phyloP scores from a whole-genome alignment of 2,888 invertebrate genomes.

The Apamea epomidion region DNA sequence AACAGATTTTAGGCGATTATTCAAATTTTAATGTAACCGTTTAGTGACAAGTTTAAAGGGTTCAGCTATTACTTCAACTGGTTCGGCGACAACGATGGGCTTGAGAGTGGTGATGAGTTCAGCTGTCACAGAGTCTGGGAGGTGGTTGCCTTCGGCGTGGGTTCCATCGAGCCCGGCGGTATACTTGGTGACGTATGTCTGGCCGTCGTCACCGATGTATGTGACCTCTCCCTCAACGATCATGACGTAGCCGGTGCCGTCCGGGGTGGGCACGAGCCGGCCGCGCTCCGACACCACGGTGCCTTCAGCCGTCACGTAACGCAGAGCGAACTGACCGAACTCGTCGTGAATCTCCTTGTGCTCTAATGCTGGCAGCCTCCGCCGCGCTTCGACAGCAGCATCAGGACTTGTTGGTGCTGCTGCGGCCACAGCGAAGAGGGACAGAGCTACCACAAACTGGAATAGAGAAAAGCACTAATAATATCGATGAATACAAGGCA shows the following conservation, averaged over 20 bases:
- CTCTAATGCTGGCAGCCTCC: constrained; percentile 28
- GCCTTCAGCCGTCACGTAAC: constrained; percentile 80
- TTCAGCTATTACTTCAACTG: constrained; percentile 15
- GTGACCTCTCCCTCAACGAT: constrained; percentile 77
- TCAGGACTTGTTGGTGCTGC: constrained; percentile 67
- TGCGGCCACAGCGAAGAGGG: constrained; percentile 67
- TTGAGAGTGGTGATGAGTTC: constrained; percentile 46
- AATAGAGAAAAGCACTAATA: constrained; percentile 27
- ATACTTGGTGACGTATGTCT: constrained; percentile 78
- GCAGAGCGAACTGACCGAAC: constrained; percentile 75
- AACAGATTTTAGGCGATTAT: background rate
- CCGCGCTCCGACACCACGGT: constrained; percentile 69
- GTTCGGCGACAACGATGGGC: constrained; percentile 1
- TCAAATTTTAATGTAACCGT: constrained; percentile 4
- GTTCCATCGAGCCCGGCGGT: constrained; percentile 75
- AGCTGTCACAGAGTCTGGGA: constrained; percentile 70
- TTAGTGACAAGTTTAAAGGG: background rate
- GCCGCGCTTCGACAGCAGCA: constrained; percentile 58
- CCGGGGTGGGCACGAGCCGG: constrained; percentile 66
- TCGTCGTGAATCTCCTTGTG: background rate
- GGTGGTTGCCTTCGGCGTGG: constrained; percentile 74
- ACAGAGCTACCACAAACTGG: constrained; percentile 70
- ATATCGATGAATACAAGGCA: background rate
- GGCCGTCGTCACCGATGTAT: constrained; percentile 78
- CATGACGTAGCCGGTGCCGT: constrained; percentile 73